Evolutionary conservation across 1,140 invertebrate species (phyloP).

Genomic region (Temnothorax nylanderi): DNA sequence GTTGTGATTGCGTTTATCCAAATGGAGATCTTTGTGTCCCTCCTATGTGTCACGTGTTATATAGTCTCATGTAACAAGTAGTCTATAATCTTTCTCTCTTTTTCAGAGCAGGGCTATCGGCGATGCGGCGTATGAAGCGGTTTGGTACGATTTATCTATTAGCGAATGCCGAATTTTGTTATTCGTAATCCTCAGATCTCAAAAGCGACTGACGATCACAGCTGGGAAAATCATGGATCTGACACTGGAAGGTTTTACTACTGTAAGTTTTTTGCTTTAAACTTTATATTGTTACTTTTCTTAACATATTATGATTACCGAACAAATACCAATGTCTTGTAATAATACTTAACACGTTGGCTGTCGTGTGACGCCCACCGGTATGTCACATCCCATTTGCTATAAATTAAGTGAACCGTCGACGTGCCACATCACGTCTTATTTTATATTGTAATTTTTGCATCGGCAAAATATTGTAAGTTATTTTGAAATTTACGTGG

Average conservation of each 20-base stretch:
- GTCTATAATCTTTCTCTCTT: neutral
- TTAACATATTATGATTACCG: neutral
- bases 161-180: conserved; percentile 46
- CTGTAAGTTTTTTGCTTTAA: conserved; percentile 43
- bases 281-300: neutral
- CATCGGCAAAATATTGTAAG: too few relatives aligned
- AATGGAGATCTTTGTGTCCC: neutral
- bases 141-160: conserved; percentile 56
- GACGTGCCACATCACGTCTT: too few relatives aligned
- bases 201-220: conserved; percentile 59
- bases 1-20: neutral
- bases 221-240: conserved; percentile 62
- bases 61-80: neutral
- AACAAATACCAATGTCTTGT: neutral
- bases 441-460: too few relatives aligned
- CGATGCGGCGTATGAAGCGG: conserved; percentile 27
- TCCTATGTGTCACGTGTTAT: too few relatives aligned
- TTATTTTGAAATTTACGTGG: too few relatives aligned
- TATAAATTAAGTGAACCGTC: too few relatives aligned
- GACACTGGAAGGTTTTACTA: conserved; percentile 55
- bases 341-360: neutral
- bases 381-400: too few relatives aligned
- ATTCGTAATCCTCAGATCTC: conserved; percentile 63
- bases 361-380: too few relatives aligned
- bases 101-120: conserved; percentile 54